Base-by-base conservation (phyloP, 1,140 invertebrate genomes). In the Heliconius himera region DNA sequence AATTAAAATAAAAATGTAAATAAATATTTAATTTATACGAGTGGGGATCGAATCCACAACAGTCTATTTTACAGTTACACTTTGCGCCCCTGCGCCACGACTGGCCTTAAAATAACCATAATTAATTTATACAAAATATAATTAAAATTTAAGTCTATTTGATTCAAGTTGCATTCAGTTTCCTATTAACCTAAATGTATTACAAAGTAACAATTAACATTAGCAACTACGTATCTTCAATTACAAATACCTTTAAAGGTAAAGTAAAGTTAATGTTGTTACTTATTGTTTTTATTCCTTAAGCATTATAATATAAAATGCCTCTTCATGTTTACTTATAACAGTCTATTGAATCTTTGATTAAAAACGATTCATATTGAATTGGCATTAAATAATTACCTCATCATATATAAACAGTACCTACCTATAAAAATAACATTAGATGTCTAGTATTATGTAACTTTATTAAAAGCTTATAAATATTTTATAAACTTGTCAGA, bases 191-290 rank as follows among this genome's bases (percentile, higher is more conserved):
- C 36, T 38, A 73, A 73, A 36, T 38, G n/a, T 20, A 20, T 38
- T n/a, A 73, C 33, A 73, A 73, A 73, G 20, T 41, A 36, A 73
- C 71, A 66, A 66, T 66, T 66, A 66, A 29, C 60, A 66, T 66
- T 66, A 26, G 9, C 26, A 66, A 13, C 60, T 29, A 11, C 22
- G 60, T 66, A 66, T 66, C 26, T 29, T 29, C 26, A 66, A 66
- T 29, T 26, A 13, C 22, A 16, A 66, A 11, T 29, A 66, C 22
- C 60, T 66, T 66, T 66, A 66, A 66, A 66, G 60, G 60, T 29
- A 66, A 66, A 29, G 22, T 29, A 16, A 66, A 66, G 9, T 26
- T 66, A 66, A n/a, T 66, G 11, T 66, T 26, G n/a, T 22, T 11
- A 11, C 60, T 66, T n/a, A 66, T 29, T 66, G 60, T 29, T 29